Evolutionary conservation across 2,888 invertebrate genomes (phyloP).

Genomic region (Clusia tigrina): DNA sequence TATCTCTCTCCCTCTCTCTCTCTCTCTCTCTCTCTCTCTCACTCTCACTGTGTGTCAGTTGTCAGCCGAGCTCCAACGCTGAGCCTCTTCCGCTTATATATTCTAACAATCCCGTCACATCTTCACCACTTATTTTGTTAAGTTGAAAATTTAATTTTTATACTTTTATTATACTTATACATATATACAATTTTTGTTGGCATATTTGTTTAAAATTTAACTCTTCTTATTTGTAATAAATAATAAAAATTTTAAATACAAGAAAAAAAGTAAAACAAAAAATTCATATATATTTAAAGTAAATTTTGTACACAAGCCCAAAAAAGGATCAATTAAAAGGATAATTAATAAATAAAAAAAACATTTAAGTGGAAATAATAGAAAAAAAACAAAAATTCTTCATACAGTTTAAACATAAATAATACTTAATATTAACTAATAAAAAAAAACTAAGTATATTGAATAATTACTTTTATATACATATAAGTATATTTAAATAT

Average conservation of each 20-base stretch:
- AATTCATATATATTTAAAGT: neutral
- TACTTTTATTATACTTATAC: neutral
- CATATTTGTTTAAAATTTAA: neutral
- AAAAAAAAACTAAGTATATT: neutral
- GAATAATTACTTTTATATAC: constrained; percentile 10
- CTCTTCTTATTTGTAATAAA: neutral
- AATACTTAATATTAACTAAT: constrained; percentile 3
- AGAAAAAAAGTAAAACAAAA: neutral
- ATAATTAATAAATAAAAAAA: neutral
- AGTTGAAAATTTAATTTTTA: no score
- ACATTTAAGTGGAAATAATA: neutral
- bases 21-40: neutral
- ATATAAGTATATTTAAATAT: neutral
- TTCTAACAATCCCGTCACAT: no score
- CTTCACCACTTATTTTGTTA: no score
- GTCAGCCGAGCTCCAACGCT: no score
- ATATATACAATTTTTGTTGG: neutral
- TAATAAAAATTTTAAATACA: neutral
- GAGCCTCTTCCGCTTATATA: no score
- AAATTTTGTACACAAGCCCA: constrained; percentile 4
- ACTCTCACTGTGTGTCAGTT: no score
- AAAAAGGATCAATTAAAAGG: neutral
- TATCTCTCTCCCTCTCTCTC: neutral
- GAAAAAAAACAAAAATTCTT: neutral
- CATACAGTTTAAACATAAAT: constrained; percentile 3